phyloP scores from a whole-genome alignment of 2,113 vertebrate species.

The Prochilodus magdalenae region DNA sequence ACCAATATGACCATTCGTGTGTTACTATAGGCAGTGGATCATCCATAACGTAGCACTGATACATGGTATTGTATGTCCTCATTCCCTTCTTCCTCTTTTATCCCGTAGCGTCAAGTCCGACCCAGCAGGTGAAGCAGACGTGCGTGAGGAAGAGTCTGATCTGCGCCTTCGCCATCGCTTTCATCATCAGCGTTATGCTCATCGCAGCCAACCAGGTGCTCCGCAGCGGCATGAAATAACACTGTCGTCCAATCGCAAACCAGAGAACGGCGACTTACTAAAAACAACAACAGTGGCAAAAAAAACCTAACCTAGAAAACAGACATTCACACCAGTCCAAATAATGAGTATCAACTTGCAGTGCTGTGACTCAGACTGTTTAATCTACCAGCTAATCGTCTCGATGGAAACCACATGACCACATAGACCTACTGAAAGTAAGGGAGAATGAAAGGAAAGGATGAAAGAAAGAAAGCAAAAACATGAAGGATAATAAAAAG shows the following conservation, averaged over 20 bases:
- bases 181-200: slow-evolving; percentile 99
- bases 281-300: slow-evolving; percentile 43
- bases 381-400: slow-evolving; percentile 16
- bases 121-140: slow-evolving; percentile 97
- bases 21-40: too few relatives aligned
- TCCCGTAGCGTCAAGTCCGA: slow-evolving; percentile 85
- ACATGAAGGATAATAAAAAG: background rate
- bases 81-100: background rate
- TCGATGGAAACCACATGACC: background rate
- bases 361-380: slow-evolving; percentile 25
- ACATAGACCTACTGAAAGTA: slow-evolving; percentile 6
- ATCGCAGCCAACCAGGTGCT: slow-evolving; percentile 98
- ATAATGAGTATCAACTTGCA: slow-evolving; percentile 24
- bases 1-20: background rate
- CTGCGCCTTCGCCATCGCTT: slow-evolving; percentile 96
- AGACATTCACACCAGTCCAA: slow-evolving; percentile 49
- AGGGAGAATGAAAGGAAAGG: background rate
- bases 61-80: background rate
- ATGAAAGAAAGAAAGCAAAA: slow-evolving; percentile 1
- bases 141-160: slow-evolving; percentile 96
- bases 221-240: slow-evolving; percentile 95
- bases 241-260: slow-evolving; percentile 39
- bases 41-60: too few relatives aligned
- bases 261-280: slow-evolving; percentile 41
- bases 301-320: background rate